phyloP scores from a whole-genome alignment of 1,140 invertebrate genomes.

The Thalassaphorura encarpata region DNA sequence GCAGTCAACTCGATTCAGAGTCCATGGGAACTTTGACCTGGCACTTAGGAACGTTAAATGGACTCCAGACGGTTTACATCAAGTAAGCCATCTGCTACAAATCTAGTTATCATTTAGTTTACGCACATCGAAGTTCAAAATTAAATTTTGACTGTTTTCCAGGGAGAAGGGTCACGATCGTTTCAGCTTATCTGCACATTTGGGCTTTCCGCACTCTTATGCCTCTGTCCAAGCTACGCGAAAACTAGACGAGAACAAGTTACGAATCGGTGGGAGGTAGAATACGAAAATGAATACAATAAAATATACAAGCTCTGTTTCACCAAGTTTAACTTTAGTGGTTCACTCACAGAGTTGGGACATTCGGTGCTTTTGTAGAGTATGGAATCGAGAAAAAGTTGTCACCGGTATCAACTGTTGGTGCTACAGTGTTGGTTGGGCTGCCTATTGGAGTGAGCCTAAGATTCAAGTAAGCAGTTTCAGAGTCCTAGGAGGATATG shows the following conservation, averaged over 20 bases:
- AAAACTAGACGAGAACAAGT: slow-evolving; percentile 15
- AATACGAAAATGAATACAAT: slow-evolving; percentile 3
- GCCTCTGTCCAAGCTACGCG: slow-evolving; percentile 11
- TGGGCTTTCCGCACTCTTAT: slow-evolving; percentile 54
- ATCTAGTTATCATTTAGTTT: neutral
- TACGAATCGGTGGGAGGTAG: slow-evolving; percentile 68
- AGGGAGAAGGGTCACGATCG: slow-evolving; percentile 18
- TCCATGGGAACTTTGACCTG: slow-evolving; percentile 79
- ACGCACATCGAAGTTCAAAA: too few relatives aligned
- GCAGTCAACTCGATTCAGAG: slow-evolving; percentile 70
- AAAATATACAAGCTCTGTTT: too few relatives aligned
- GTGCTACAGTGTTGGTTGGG: slow-evolving; percentile 71
- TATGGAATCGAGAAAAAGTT: slow-evolving; percentile 89
- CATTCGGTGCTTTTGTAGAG: slow-evolving; percentile 73
- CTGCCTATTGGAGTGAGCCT: slow-evolving; percentile 75
- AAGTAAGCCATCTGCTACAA: neutral
- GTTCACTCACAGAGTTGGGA: slow-evolving; percentile 61
- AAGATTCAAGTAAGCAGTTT: slow-evolving; percentile 63
- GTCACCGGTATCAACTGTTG: slow-evolving; percentile 76
- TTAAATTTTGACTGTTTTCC: slow-evolving; percentile 13
- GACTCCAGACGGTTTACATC: slow-evolving; percentile 20
- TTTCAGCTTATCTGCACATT: slow-evolving; percentile 41
- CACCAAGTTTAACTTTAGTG: neutral
- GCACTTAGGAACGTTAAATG: slow-evolving; percentile 49
- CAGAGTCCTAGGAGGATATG: neutral